These are phyloP conservation scores for Tiliacea aurago DNA, from an alignment of 2,888 invertebrate genomes.

Conservation along the genomic window DNA sequence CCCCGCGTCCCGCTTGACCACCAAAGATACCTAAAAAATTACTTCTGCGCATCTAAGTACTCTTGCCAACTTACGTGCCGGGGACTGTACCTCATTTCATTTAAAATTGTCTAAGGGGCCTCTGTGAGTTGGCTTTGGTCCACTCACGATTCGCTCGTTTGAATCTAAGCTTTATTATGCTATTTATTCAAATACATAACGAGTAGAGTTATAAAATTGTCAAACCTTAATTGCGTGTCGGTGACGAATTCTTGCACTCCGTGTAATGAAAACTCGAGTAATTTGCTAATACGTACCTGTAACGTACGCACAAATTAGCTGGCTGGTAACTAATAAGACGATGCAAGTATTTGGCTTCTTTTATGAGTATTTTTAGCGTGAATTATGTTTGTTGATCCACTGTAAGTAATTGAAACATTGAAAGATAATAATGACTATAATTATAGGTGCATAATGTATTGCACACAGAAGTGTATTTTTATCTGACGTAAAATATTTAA, in stretches of 20 bases:
- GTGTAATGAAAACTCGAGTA: conserved; percentile 34
- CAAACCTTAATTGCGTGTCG: conserved; percentile 35
- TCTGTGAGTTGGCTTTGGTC: too few species aligned
- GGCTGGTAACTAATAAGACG: not conserved
- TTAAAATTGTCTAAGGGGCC: too few species aligned
- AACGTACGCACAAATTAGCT: conserved; percentile 12
- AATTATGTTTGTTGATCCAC: not conserved
- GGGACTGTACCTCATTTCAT: too few species aligned
- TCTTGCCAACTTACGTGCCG: too few species aligned
- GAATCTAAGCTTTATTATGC: conserved; percentile 12
- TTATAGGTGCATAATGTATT: not conserved
- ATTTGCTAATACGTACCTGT: conserved; percentile 19
- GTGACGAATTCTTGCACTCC: conserved; percentile 40
- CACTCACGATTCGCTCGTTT: conserved; percentile 17
- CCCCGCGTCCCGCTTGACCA: too few species aligned
- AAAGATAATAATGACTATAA: not conserved
- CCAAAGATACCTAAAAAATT: too few species aligned
- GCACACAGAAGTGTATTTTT: not conserved
- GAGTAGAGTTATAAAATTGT: conserved; percentile 23
- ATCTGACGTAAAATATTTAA: not conserved
- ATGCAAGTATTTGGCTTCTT: conserved; percentile 22
- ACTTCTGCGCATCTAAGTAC: too few species aligned
- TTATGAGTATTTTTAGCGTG: conserved; percentile 8
- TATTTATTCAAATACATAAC: conserved; percentile 19
- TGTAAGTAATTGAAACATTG: not conserved